Evolutionary conservation across 2,113 vertebrate genomes (phyloP), one percentile per base, ranked within the genome.

Genomic region (Amphiprion ocellaris): DNA sequence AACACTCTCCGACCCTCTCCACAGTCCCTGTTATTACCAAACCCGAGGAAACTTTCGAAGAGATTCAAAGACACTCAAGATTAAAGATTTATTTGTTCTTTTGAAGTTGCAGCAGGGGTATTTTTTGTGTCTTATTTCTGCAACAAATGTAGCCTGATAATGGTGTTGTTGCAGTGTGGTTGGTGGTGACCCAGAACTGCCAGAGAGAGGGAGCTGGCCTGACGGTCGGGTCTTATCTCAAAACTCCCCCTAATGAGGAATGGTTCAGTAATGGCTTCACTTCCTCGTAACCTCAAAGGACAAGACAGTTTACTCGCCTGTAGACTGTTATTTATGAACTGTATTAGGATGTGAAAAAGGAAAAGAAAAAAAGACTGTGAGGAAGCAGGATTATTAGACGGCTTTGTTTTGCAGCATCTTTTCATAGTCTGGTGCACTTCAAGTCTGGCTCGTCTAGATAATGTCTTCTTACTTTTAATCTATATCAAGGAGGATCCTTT

Each of bases 81-180:
- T 93, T 88, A 94, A 94, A 95, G 91, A 85, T 91, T 58, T 83
- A 69, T 90, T 88, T 89, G 65, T 84, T 87, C 89, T 90, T 95
- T 94, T 92, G 87, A 93, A 91, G 90, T 81, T 68, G 24, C 28
- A 49, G 77, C 82, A 58, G 41, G 74, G 74, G 72, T 82, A 86
- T 82, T 82, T 37, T 74, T 83, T 87, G 81, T 84, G 72, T 86
- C 87, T 86, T 84, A 78, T 87, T 87, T 88, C 74, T 69, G 54
- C 69, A 56, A 80, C 81, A 86, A 90, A 89, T 80, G 47, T 55
- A 26, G 81, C 11, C 56, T 86, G 77, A 19, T 89, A 69, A 72
- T 66, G 77, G 60, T 79, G 52, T 79, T 88, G 87, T 81, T 52
- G 62, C 80, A 65, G 73, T 54, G 60, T 70, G 67, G 87, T 74